Percentiles rank a stretch among this genome's conserved stretches.
Evolutionary conservation across 2,797 vertebrate genomes (phyloP).

Genomic region (Spondyliosoma cantharus): DNA sequence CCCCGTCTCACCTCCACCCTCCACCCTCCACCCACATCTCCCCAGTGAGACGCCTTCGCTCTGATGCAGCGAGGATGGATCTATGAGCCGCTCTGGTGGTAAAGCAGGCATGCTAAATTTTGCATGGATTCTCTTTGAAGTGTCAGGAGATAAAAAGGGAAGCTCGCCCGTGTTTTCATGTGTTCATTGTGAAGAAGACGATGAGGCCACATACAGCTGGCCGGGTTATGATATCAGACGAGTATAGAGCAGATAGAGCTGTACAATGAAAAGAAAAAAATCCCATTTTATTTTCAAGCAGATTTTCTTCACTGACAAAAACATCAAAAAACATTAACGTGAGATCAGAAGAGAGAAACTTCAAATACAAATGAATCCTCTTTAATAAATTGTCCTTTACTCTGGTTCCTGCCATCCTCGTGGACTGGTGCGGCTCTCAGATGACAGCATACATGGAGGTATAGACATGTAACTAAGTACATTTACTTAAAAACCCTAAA

Average conservation of each 20-base stretch:
- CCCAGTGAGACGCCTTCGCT: conserved; percentile 30
- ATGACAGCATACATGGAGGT: not conserved
- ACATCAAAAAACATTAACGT: not conserved
- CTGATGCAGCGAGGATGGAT: conserved; percentile 44
- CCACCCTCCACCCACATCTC: conserved; percentile 36
- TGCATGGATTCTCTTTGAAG: conserved; percentile 79
- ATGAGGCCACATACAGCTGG: conserved; percentile 24
- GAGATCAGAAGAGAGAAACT: not conserved
- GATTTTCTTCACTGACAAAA: not conserved
- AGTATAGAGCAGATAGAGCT: conserved; percentile 6
- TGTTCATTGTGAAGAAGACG: conserved; percentile 58
- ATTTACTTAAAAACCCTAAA: too few species aligned
- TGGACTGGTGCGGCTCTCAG: not conserved
- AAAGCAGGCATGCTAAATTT: conserved; percentile 66
- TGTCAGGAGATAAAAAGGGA: conserved; percentile 73
- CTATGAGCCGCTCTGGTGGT: conserved; percentile 47
- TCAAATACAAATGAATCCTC: not conserved
- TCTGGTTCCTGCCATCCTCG: not conserved
- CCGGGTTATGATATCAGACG: not conserved
- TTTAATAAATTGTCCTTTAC: not conserved
- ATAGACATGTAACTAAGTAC: too few species aligned
- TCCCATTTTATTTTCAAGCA: not conserved
- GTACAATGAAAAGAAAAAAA: not conserved
- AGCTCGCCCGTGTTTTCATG: conserved; percentile 50
- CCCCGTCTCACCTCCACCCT: conserved; percentile 36